Base-by-base conservation (phyloP, 2,888 invertebrate species). In the Muschampia plurimacula region DNA sequence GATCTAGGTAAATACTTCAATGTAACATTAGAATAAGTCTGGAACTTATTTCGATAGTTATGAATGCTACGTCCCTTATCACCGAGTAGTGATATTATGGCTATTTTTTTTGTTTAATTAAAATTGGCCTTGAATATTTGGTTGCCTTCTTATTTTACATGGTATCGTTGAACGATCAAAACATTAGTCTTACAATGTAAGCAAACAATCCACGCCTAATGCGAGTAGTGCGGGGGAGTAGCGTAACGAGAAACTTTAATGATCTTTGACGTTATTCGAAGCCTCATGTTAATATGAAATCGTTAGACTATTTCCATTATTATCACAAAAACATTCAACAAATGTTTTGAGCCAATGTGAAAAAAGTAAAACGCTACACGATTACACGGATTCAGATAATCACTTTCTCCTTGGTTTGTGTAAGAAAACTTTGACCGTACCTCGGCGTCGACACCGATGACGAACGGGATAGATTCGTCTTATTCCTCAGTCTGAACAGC, bases 371-470 rank as follows among this genome's bases (percentile, higher is more conserved):
- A 52, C 59, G 49, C 22, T 12, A n/a, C 28, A 60, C n/a, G 15
- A 15, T 52, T 55, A 22, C 7, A 55, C 22, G 10, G 55, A 10
- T 22, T 36, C 66, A 39, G 44, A 44, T 60, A 52, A 63, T 28
- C 0, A 73, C 67, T 73, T 69, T 74, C 72, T 49, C 63, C 46
- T 67, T 44, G 67, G 15, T 55, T 15, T 28, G 59, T 28, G 39
- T 71, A 44, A 71, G 44, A 72, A 69, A 62, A 10, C 46, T 1
- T 22, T 22, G 49, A 41, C 4, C 80, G 74, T 84, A 93, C 93
- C 92, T 92, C 68, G 93, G 93, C 46, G 92, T 88, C 2, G 93
- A 93, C 73, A 93, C 84, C 22, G 93, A 94, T 32, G 89, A 84
- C 15, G 90, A 86, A 67, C 93, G 83, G 28, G 88, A 86, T 62